phyloP scores from a whole-genome alignment of 2,888 invertebrate genomes.

The Camponotus fellah region DNA sequence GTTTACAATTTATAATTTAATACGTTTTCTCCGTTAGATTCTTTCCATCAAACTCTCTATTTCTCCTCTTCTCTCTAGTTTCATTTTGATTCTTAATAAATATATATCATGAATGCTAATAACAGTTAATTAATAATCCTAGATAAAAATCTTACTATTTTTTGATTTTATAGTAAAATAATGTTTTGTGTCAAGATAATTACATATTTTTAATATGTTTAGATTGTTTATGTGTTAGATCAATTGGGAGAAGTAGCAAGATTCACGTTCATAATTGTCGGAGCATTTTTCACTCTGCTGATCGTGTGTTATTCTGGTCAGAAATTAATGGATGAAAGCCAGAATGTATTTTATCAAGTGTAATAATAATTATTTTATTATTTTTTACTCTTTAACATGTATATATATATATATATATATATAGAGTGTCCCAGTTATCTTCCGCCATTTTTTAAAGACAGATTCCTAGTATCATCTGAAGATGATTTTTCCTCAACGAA shows the following conservation, averaged over 20 bases:
- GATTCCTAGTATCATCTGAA: too few species aligned
- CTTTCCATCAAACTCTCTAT: too few species aligned
- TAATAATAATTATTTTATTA: slow-evolving; percentile 30
- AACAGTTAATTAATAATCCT: too few species aligned
- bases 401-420: not conserved
- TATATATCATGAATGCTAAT: too few species aligned
- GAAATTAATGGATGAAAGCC: slow-evolving; percentile 35
- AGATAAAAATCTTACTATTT: not conserved
- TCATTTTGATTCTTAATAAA: too few species aligned
- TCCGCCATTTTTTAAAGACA: too few species aligned
- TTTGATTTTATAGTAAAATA: not conserved
- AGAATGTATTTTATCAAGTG: slow-evolving; percentile 15
- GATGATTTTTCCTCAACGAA: too few species aligned
- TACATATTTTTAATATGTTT: not conserved
- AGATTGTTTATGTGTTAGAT: slow-evolving; percentile 1
- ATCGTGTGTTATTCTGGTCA: slow-evolving; percentile 26
- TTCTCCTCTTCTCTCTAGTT: too few species aligned
- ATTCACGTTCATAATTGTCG: not conserved
- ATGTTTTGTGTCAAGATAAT: not conserved
- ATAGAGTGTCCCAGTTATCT: too few species aligned
- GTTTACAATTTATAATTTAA: not conserved
- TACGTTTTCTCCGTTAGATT: too few species aligned
- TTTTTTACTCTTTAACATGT: not conserved
- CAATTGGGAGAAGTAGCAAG: not conserved
- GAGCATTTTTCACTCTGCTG: not conserved